Evolutionary conservation across 2,797 vertebrate species (phyloP), one percentile per base, ranked within the genome.

Genomic region (Tokudaia tokunoshimensis): DNA sequence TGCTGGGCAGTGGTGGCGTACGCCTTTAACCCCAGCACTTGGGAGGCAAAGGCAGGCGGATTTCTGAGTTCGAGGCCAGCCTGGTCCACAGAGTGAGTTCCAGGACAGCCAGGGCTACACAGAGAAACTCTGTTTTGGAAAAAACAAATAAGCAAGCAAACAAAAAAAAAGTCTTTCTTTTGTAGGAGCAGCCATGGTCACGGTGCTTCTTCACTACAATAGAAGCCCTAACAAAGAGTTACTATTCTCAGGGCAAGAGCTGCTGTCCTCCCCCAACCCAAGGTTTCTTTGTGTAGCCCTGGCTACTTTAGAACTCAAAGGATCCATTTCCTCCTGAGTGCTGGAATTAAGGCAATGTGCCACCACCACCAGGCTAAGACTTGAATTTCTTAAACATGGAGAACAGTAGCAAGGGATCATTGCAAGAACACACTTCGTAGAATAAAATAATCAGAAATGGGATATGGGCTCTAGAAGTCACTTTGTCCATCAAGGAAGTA

Each of bases 381-480:
- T 74, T 34, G 61, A 47, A 20, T 34, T 84, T 47, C 50, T 83
- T 83, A 57, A 44, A 96, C 74, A 61, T 14, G 4, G 55, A 85
- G 19, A 47, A 61, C 90, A 63, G 14, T 5, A 76, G 17, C 80
- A 81, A 11, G n/a, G 20, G n/a, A 82, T 61, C 24, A 79, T 0
- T 24, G 19, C 59, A 75, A 57, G 34, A 72, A 10, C 19, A 8
- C 5, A 31, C 85, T 24, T 37, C 31, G 26, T 72, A n/a, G 34
- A 91, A 74, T 55, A 52, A 44, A 85, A 67, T 2, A 52, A 37
- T 70, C 31, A 55, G 79, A 67, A 67, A 34, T 22, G 59, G 37
- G 37, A 91, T 63, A 11, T 61, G 52, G 52, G 14, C 47, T 90
- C 83, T 26, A 88, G 85, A 91, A 86, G 82, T 57, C 79, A 89